phyloP scores from a whole-genome alignment of 2,797 vertebrate genomes.

The Poecile montanus region DNA sequence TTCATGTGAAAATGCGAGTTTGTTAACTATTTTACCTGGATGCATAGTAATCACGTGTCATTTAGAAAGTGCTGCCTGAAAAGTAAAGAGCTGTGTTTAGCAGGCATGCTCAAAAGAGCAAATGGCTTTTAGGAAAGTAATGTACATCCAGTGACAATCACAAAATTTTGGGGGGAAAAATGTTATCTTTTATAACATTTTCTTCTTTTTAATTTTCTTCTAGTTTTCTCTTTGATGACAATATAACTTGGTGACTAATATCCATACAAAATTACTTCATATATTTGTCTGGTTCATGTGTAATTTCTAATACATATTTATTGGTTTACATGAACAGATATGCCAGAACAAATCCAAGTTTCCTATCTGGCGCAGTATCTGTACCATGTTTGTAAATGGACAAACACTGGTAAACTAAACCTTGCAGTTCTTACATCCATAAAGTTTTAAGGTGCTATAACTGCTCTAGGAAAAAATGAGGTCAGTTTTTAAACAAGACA shows the following conservation, averaged over 20 bases:
- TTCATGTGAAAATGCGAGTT: background rate
- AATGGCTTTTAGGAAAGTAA: background rate
- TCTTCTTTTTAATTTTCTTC: background rate
- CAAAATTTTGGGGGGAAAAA: background rate
- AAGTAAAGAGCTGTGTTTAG: background rate
- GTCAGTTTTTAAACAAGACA: background rate
- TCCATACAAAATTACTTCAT: background rate
- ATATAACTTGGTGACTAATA: background rate
- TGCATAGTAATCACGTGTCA: background rate
- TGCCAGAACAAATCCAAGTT: background rate
- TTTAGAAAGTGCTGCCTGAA: background rate
- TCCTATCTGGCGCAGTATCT: background rate
- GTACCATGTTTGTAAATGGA: background rate
- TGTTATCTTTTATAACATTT: background rate
- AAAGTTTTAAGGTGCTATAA: background rate
- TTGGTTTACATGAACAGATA: background rate
- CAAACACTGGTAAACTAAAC: background rate
- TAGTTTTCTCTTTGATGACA: background rate
- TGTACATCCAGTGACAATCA: background rate
- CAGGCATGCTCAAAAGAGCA: background rate
- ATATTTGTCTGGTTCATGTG: background rate
- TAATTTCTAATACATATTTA: background rate
- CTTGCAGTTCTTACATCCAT: background rate
- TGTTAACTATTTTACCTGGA: background rate
- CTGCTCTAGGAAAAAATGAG: background rate